phyloP scores from a whole-genome alignment of 2,113 vertebrate genomes.

The Hippocampus comes region DNA sequence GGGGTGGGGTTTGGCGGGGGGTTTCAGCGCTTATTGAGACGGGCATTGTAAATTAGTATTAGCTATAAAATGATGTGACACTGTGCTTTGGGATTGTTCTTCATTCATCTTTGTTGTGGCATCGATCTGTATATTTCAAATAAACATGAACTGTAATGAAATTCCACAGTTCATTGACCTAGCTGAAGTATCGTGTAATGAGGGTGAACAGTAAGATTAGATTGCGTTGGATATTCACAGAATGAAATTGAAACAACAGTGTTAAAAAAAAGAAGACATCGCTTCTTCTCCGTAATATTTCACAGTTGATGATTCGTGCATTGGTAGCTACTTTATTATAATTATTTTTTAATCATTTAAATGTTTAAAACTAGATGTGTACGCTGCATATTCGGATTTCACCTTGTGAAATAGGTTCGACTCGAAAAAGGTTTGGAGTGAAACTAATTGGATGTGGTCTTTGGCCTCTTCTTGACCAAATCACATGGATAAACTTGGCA shows the following conservation, averaged over 20 bases:
- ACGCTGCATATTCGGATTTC: neutral
- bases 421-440: slow-evolving; percentile 7
- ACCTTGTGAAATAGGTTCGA: neutral
- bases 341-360: neutral
- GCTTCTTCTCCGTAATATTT: neutral
- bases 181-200: slow-evolving; percentile 25
- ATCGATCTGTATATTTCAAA: no score
- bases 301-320: neutral
- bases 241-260: slow-evolving; percentile 1
- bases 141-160: neutral
- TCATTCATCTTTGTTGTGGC: no score
- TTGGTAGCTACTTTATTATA: neutral
- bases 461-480: slow-evolving; percentile 19
- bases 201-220: slow-evolving; percentile 14
- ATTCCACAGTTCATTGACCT: slow-evolving; percentile 50
- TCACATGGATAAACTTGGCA: slow-evolving; percentile 37
- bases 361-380: neutral
- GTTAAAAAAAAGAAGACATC: neutral
- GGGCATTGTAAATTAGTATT: no score
- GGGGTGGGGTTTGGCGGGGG: no score
- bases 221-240: slow-evolving; percentile 17
- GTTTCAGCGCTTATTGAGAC: no score
- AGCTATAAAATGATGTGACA: no score
- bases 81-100: no score
- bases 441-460: slow-evolving; percentile 14